These are phyloP conservation scores for Progne subis DNA, from an alignment of 2,113 vertebrate genomes.

Conservation along the genomic window DNA sequence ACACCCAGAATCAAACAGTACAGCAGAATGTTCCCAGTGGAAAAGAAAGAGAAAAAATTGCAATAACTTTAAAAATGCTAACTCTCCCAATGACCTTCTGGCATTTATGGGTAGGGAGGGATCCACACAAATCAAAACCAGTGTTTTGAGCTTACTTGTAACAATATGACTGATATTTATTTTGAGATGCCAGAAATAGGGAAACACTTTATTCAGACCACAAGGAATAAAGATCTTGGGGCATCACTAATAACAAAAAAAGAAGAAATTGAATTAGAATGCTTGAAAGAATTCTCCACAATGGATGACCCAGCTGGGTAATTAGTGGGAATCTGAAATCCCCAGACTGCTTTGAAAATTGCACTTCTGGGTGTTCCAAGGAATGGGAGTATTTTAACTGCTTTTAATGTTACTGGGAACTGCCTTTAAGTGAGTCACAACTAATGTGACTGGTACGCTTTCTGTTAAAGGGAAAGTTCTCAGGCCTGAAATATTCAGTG, in stretches of 20 bases:
- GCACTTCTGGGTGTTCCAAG: not conserved
- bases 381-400: not conserved
- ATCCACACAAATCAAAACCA: not conserved
- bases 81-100: not conserved
- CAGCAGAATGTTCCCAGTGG: not conserved
- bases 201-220: constrained; percentile 13
- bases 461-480: not conserved
- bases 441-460: not conserved
- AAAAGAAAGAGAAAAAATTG: not conserved
- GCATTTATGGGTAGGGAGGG: not conserved
- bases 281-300: constrained; percentile 11
- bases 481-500: not conserved
- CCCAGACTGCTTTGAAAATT: not conserved
- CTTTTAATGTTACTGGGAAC: not conserved
- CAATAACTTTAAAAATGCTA: not conserved
- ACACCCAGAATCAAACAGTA: not conserved
- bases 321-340: not conserved
- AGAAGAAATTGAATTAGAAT: not conserved
- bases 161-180: not conserved
- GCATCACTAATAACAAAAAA: not conserved
- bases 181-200: not conserved
- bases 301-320: not conserved
- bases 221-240: not conserved
- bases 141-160: not conserved
- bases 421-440: not conserved